phyloP scores from a whole-genome alignment of 1,140 invertebrate species.

The Philopotamus ludificatus region DNA sequence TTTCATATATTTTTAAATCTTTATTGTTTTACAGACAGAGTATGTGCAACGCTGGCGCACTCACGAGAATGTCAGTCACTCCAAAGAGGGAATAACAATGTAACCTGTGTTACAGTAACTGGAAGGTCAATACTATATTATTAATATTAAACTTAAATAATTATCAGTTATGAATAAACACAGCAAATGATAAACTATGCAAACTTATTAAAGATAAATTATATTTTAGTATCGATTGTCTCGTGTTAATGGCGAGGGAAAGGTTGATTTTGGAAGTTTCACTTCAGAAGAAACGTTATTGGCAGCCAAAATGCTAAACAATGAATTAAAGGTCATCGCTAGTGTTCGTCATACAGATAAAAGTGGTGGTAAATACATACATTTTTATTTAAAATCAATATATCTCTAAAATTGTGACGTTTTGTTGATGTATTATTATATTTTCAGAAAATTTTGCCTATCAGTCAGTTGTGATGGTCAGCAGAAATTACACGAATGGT shows the following conservation, averaged over 20 bases:
- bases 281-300: constrained; percentile 58
- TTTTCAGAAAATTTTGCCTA: constrained; percentile 57
- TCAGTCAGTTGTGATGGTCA: constrained; percentile 60
- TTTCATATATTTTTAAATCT: background rate
- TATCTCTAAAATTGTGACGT: background rate
- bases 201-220: constrained; percentile 2
- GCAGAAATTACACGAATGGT: constrained; percentile 45
- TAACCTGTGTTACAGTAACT: constrained; percentile 12
- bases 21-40: constrained; percentile 28
- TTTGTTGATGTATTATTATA: background rate
- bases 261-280: constrained; percentile 58
- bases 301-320: constrained; percentile 51
- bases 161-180: background rate
- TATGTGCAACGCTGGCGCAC: constrained; percentile 16
- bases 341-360: constrained; percentile 51
- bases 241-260: constrained; percentile 50
- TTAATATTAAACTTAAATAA: too few relatives aligned
- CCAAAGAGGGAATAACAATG: constrained; percentile 23
- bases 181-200: background rate
- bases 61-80: constrained; percentile 26
- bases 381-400: background rate
- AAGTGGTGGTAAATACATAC: constrained; percentile 42
- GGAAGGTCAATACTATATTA: constrained; percentile 22
- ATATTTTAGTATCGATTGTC: constrained; percentile 55
- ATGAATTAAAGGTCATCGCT: constrained; percentile 50